phyloP scores from a whole-genome alignment of 2,888 invertebrate genomes.

The Drosophila peninsularis region DNA sequence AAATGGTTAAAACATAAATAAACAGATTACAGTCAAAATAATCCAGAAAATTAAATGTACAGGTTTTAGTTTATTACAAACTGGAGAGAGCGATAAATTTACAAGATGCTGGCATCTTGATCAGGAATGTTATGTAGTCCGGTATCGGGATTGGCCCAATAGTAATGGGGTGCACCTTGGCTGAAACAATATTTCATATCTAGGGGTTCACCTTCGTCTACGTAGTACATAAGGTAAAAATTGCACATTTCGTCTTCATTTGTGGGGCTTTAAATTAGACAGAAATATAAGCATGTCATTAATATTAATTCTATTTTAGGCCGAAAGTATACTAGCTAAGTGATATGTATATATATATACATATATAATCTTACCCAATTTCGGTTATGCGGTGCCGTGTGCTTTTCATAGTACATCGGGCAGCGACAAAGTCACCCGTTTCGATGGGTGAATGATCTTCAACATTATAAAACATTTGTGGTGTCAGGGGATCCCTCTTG shows the following conservation, averaged over 20 bases:
- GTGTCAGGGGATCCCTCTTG: constrained; percentile 93
- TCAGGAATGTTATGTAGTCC: constrained; percentile 91
- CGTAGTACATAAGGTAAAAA: constrained; percentile 97
- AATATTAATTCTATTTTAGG: constrained; percentile 2
- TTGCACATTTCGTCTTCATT: constrained; percentile 98
- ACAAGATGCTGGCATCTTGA: constrained; percentile 87
- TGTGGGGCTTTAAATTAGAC: constrained; percentile 87
- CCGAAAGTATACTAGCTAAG: not conserved
- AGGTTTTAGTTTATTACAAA: constrained; percentile 59
- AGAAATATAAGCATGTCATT: constrained; percentile 20
- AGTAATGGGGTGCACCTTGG: constrained; percentile 92
- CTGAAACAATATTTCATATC: constrained; percentile 93
- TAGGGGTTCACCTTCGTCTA: constrained; percentile 90
- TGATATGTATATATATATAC: not conserved
- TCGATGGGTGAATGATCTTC: constrained; percentile 87
- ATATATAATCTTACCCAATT: constrained; percentile 88
- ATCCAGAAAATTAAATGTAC: constrained; percentile 69
- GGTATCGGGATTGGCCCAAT: constrained; percentile 89
- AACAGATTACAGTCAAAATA: constrained; percentile 49
- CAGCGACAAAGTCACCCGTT: constrained; percentile 91
- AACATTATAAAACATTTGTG: constrained; percentile 98
- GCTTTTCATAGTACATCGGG: constrained; percentile 96
- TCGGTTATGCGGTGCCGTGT: constrained; percentile 87
- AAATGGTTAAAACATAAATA: constrained; percentile 35
- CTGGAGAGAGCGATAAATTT: constrained; percentile 47